Conservation (phyloP, 2,113 vertebrate species). For the Poecile atricapillus region DNA sequence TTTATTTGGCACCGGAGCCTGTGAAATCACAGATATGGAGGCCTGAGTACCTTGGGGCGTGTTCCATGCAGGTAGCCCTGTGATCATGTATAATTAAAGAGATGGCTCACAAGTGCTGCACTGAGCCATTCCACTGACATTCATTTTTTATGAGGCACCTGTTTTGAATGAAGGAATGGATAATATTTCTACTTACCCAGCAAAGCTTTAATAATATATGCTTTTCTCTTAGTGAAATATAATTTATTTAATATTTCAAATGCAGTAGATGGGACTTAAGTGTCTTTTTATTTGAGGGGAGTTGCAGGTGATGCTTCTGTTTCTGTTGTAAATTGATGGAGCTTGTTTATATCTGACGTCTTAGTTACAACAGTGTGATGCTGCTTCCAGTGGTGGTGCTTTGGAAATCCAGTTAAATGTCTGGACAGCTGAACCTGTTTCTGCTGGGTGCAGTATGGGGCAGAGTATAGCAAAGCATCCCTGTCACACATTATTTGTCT, state of each 20-base stretch:
- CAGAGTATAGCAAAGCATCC: neutral
- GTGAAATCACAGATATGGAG: slow-evolving; percentile 14
- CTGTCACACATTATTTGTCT: neutral
- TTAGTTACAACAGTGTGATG: neutral
- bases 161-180: slow-evolving; percentile 30
- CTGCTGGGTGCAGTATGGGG: neutral
- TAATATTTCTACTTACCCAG: slow-evolving; percentile 49
- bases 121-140: slow-evolving; percentile 35
- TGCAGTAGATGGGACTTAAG: neutral
- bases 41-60: neutral
- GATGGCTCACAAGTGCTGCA: slow-evolving; percentile 16
- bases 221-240: slow-evolving; percentile 10
- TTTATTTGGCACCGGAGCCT: neutral
- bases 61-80: slow-evolving; percentile 33
- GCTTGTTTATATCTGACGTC: neutral
- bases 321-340: neutral
- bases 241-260: slow-evolving; percentile 42
- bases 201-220: slow-evolving; percentile 61
- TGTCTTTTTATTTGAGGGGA: slow-evolving; percentile 35
- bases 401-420: neutral
- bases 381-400: neutral
- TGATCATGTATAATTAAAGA: slow-evolving; percentile 56
- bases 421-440: neutral
- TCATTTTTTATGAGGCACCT: slow-evolving; percentile 66
- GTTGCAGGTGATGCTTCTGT: neutral